A percentile compares a stretch with the other conserved stretches of the same genome.
These are phyloP conservation scores for Tenebrio molitor DNA, from an alignment of 1,140 invertebrate genomes.

Conservation along the genomic window DNA sequence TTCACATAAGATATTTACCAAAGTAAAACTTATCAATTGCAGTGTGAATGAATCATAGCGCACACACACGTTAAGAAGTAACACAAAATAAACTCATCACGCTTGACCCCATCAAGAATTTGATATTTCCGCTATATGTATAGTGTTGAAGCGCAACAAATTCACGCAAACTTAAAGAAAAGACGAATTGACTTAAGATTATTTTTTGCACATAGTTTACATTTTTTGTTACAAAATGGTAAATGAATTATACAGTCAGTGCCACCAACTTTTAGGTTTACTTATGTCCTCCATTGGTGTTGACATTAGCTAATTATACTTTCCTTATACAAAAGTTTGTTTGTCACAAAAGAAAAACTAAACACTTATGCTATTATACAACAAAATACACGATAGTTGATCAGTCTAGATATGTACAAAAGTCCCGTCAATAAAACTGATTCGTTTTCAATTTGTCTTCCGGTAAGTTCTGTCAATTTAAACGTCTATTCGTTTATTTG, in stretches of 20 bases:
- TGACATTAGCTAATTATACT: too few relatives aligned
- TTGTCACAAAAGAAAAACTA: constrained; percentile 32
- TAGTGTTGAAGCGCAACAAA: background rate
- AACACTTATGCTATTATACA: constrained; percentile 52
- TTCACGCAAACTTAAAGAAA: background rate
- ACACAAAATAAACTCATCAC: too few relatives aligned
- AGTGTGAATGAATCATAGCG: background rate
- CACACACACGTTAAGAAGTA: too few relatives aligned
- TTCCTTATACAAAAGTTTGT: constrained; percentile 17
- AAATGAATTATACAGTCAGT: background rate
- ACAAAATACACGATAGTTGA: constrained; percentile 59
- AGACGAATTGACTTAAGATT: background rate
- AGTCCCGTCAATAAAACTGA: constrained; percentile 15
- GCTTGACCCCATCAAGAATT: too few relatives aligned
- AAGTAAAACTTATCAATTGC: constrained; percentile 15
- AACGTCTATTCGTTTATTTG: constrained; percentile 2
- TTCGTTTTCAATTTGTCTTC: constrained; percentile 26
- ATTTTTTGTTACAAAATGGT: constrained; percentile 33
- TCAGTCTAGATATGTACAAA: constrained; percentile 63
- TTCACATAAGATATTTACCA: background rate
- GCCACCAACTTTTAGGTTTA: too few relatives aligned
- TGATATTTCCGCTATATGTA: too few relatives aligned
- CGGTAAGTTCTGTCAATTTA: background rate
- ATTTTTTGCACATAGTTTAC: constrained; percentile 4
- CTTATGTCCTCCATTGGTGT: too few relatives aligned